Conservation (phyloP, 2,888 invertebrate genomes). For the Notodonta dromedarius region DNA sequence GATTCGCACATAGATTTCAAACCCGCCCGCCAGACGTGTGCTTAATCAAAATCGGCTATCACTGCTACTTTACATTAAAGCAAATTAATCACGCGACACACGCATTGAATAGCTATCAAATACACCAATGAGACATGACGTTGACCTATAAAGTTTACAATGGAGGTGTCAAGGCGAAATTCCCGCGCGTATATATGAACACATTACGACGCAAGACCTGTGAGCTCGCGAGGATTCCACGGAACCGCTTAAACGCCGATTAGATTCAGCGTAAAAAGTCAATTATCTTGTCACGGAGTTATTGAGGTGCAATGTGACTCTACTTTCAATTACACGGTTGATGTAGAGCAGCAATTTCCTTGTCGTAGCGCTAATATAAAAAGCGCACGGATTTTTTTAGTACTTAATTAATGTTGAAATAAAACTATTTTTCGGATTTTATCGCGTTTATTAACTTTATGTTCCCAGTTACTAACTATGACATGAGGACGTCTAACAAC, state of each 20-base stretch:
- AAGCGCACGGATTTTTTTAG: background rate
- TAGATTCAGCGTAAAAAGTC: slow-evolving; percentile 37
- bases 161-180: slow-evolving; percentile 29
- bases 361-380: slow-evolving; percentile 1
- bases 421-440: no score
- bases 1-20: no score
- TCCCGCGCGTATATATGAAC: slow-evolving; percentile 19
- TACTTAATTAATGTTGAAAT: background rate
- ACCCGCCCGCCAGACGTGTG: no score
- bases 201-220: slow-evolving; percentile 30
- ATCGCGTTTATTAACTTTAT: no score
- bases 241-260: slow-evolving; percentile 36
- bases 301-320: slow-evolving; percentile 29
- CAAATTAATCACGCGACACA: background rate
- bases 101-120: slow-evolving; percentile 6
- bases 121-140: slow-evolving; percentile 3
- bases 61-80: background rate
- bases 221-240: slow-evolving; percentile 23
- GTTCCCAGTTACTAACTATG: no score
- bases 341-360: slow-evolving; percentile 16
- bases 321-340: slow-evolving; percentile 24
- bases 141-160: slow-evolving; percentile 31
- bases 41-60: no score
- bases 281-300: slow-evolving; percentile 37
- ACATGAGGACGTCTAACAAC: no score